Conservation (phyloP, 2,113 vertebrate genomes). For the Mixornis gularis region DNA sequence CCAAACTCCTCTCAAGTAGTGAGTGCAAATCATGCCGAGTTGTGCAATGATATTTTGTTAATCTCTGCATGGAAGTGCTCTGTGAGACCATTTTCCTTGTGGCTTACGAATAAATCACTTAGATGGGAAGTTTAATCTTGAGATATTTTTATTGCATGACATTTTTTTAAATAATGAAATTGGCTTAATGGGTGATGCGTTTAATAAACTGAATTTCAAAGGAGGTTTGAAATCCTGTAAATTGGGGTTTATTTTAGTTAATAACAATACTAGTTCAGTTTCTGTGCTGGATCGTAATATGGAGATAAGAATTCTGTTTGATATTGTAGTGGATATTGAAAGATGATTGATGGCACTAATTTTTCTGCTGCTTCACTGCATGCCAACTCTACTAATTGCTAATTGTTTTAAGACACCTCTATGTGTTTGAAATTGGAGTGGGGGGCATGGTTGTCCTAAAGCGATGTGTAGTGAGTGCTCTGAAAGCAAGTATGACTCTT, state of each 20-base stretch:
- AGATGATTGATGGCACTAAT: background rate
- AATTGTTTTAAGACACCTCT: background rate
- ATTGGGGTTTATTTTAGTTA: conserved; percentile 12
- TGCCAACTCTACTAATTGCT: background rate
- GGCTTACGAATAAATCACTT: background rate
- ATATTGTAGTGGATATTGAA: background rate
- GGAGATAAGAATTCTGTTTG: background rate
- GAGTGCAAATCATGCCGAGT: background rate
- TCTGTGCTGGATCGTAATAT: background rate
- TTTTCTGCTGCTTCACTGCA: background rate
- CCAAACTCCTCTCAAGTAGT: background rate
- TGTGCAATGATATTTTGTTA: background rate
- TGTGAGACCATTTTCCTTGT: background rate
- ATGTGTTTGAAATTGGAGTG: background rate
- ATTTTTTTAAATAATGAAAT: conserved; percentile 44
- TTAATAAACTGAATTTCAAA: conserved; percentile 47
- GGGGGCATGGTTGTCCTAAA: background rate
- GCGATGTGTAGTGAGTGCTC: background rate
- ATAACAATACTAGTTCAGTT: background rate
- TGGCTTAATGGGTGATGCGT: background rate
- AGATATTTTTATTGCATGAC: conserved; percentile 5
- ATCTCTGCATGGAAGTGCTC: background rate
- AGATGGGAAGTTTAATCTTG: conserved; percentile 28
- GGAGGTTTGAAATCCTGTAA: background rate
- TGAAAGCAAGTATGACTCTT: background rate